Base-by-base conservation (phyloP, 1,140 invertebrate genomes). In the Drosophila asahinai region DNA sequence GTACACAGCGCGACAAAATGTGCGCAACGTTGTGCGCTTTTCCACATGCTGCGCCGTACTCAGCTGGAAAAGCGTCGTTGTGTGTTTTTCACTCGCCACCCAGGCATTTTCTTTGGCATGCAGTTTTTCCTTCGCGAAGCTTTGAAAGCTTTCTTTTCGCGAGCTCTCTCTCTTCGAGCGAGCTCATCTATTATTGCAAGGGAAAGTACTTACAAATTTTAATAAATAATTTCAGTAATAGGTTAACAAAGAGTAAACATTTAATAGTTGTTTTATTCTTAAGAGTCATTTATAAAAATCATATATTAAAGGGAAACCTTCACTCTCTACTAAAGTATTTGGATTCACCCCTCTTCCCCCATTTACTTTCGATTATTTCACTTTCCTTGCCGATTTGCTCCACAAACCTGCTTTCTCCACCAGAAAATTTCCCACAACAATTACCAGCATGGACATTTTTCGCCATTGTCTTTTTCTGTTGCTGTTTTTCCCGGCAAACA, bases 11-110 rank as follows among this genome's bases (percentile, higher is more conserved):
- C 65, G 49, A 79, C 61, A 80, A 89, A 71, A 78, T 70, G 83
- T 72, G 63, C 57, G 81, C 77, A 77, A 52, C 64, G 84, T 71
- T 87, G 81, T 87, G 81, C 81, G 84, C 84, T 84, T 75, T 81
- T 87, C 84, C 81, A 87, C 83, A 87, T 83, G 86, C 84, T 89
- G 81, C 70, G 73, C 79, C 73, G 81, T 84, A 87, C 83, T 89
- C 86, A 90, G 84, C 86, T 87, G 81, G 84, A 87, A 84, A 89
- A 87, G 67, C 81, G 68, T 74, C 42, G 27, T 6, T 75, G 49
- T 33, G 30, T 36, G 55, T 33, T 75, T 81, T 76, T 40, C 65
- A 64, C 59, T 80, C 43, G 65, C 65, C 40, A 68, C 64, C 68
- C 49, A 38, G 61, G 55, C 75, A 78, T 57, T 78, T 78, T 78